A percentile compares a stretch with the other conserved stretches of the same genome.
Conservation (phyloP, 2,113 vertebrate genomes). For the Puffinus mauretanicus region DNA sequence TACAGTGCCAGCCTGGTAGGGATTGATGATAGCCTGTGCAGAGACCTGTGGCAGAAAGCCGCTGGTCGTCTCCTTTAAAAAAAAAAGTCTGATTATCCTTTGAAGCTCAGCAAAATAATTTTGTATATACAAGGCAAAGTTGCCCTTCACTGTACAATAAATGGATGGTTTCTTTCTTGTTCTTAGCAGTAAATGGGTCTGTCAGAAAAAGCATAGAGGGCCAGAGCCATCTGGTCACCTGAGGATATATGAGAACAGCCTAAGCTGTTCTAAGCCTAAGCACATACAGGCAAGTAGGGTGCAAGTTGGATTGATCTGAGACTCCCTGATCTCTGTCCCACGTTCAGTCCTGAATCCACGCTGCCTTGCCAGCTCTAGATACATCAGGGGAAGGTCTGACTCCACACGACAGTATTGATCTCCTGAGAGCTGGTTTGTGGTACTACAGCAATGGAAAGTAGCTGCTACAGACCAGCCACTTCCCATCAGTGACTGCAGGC, state of each 20-base stretch:
- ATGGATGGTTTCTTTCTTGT: background rate
- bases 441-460: background rate
- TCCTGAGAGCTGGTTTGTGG: background rate
- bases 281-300: background rate
- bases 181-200: background rate
- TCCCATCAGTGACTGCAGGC: background rate
- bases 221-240: background rate
- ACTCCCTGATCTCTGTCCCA: background rate
- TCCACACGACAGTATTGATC: fast-evolving
- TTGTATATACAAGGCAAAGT: background rate
- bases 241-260: background rate
- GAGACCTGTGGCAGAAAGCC: background rate
- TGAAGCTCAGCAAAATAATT: background rate
- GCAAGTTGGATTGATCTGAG: background rate
- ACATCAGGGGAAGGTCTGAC: fast-evolving
- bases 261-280: background rate
- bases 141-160: background rate
- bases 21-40: background rate
- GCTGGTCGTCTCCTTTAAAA: background rate
- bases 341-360: background rate
- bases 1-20: background rate
- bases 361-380: background rate
- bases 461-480: background rate
- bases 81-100: background rate
- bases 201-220: background rate